These are phyloP conservation scores for Colaptes auratus DNA, from an alignment of 2,113 vertebrate species.

Conservation along the genomic window DNA sequence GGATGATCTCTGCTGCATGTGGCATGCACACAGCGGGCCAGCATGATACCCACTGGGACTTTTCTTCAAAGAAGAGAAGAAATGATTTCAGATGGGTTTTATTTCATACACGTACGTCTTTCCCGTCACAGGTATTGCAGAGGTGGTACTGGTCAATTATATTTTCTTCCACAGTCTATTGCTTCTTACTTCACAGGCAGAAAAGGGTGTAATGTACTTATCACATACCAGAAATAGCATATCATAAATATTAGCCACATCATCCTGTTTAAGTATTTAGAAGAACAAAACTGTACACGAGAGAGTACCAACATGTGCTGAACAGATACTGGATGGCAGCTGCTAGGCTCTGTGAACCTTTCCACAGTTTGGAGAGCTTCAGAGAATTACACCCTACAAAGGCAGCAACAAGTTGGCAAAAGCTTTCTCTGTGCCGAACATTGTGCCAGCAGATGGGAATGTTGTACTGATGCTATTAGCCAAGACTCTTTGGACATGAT, in stretches of 20 bases:
- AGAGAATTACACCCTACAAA: background rate
- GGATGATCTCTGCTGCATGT: background rate
- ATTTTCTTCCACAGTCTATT: background rate
- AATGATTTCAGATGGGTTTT: background rate
- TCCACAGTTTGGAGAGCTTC: background rate
- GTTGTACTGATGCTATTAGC: background rate
- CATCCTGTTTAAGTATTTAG: background rate
- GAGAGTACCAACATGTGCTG: background rate
- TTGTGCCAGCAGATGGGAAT: background rate
- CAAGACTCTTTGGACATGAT: slow-evolving; percentile 40
- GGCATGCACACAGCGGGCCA: background rate
- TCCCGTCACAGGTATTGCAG: background rate
- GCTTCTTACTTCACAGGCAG: background rate
- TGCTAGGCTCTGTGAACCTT: background rate
- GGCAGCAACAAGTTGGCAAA: background rate
- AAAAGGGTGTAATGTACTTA: background rate
- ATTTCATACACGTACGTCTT: background rate
- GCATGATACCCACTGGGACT: rapidly evolving
- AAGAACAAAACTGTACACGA: background rate
- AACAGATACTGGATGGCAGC: background rate
- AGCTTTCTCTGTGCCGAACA: background rate
- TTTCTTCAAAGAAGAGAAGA: background rate
- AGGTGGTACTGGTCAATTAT: background rate
- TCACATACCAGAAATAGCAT: background rate
- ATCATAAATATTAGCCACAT: background rate